A percentile compares a stretch with the other conserved stretches of the same genome.
phyloP scores from a whole-genome alignment of 2,888 invertebrate genomes.

The Cordilura impudica region DNA sequence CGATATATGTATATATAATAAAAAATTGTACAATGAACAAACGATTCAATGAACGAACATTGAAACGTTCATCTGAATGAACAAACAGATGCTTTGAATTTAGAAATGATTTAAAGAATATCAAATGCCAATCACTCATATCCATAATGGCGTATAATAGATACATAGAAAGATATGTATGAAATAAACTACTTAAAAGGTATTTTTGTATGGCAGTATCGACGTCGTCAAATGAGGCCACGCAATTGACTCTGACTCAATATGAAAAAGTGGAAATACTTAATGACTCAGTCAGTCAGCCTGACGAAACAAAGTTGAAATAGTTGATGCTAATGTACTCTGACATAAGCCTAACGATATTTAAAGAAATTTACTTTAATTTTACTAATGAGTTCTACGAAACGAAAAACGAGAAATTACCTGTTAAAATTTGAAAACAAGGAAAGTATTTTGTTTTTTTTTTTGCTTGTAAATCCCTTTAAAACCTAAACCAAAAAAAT shows the following conservation, averaged over 20 bases:
- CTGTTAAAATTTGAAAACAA: neutral
- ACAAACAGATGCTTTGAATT: conserved; percentile 3
- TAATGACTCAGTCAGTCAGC: conserved; percentile 41
- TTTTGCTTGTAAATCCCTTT: neutral
- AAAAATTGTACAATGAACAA: neutral
- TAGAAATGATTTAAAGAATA: neutral
- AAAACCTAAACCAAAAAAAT: neutral
- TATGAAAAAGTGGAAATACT: conserved; percentile 2
- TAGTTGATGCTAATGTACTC: neutral
- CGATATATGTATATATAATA: neutral
- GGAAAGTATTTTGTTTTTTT: neutral
- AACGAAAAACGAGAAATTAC: neutral
- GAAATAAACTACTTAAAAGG: neutral
- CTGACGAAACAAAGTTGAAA: neutral
- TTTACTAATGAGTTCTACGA: neutral
- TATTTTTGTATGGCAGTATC: conserved; percentile 15
- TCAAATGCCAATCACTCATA: neutral
- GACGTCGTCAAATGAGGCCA: conserved; percentile 32
- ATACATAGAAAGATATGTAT: too few relatives aligned
- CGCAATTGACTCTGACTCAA: conserved; percentile 46
- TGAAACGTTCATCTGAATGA: neutral
- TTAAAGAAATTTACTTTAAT: neutral
- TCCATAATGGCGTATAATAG: too few relatives aligned
- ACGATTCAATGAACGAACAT: neutral
- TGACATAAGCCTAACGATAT: conserved; percentile 20